These are phyloP conservation scores for Dynastes hyllus DNA, from an alignment of 2,888 invertebrate species.

Conservation along the genomic window DNA sequence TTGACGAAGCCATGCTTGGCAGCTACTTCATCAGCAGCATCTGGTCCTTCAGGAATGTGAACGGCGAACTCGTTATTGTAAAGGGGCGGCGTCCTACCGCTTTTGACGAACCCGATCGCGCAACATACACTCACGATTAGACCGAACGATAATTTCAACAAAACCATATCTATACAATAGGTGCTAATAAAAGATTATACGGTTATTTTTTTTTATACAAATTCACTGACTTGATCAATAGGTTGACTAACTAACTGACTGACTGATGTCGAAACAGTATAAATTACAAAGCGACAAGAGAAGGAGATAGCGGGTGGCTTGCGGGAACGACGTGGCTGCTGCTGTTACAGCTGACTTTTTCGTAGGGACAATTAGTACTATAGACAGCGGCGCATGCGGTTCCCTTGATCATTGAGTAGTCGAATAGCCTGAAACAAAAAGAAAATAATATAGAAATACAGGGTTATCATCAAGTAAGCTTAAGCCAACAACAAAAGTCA, in stretches of 20 bases:
- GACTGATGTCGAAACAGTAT: slow-evolving; percentile 2
- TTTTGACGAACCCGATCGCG: slow-evolving; percentile 47
- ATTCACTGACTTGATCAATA: background rate
- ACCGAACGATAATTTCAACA: slow-evolving; percentile 58
- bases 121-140: slow-evolving; percentile 58
- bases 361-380: background rate
- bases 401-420: slow-evolving; percentile 36
- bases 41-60: slow-evolving; percentile 83
- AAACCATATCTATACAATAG: slow-evolving; percentile 55
- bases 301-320: slow-evolving; percentile 6
- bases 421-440: slow-evolving; percentile 23
- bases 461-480: no score
- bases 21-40: slow-evolving; percentile 86
- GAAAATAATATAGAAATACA: background rate
- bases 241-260: background rate
- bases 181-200: background rate
- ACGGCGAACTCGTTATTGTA: slow-evolving; percentile 91
- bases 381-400: slow-evolving; percentile 15
- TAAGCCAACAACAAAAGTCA: no score
- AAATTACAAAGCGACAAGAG: background rate
- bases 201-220: background rate
- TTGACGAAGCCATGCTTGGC: slow-evolving; percentile 89
- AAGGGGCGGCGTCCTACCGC: slow-evolving; percentile 67
- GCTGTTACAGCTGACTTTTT: background rate
- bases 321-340: slow-evolving; percentile 14